A percentile compares a stretch with the other conserved stretches of the same genome.
Conservation (phyloP, 1,140 invertebrate genomes). For the Streblospio benedicti region DNA sequence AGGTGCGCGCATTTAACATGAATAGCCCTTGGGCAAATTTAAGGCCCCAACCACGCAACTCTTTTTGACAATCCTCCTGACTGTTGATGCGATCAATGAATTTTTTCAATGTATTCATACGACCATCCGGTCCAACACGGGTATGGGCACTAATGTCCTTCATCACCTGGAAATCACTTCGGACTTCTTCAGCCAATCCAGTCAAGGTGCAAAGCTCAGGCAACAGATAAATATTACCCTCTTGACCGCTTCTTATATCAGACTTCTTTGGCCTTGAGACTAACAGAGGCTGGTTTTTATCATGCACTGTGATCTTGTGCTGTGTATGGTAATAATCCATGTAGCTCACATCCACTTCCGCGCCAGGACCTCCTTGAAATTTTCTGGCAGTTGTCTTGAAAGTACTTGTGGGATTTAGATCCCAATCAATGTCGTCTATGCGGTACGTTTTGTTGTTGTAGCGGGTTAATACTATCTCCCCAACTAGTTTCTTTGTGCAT, state of each 20-base stretch:
- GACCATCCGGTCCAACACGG: constrained; percentile 64
- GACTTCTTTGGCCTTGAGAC: constrained; percentile 33
- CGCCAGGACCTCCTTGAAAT: too few relatives aligned
- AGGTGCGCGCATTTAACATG: constrained; percentile 53
- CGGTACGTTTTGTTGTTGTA: constrained; percentile 87
- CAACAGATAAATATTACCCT: constrained; percentile 30
- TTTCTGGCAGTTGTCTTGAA: constrained; percentile 55
- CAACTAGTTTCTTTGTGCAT: constrained; percentile 57
- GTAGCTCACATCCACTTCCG: too few relatives aligned
- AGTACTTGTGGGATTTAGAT: constrained; percentile 54
- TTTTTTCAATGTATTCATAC: constrained; percentile 34
- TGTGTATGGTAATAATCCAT: too few relatives aligned
- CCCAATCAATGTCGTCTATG: constrained; percentile 78
- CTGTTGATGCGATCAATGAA: constrained; percentile 58
- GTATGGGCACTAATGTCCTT: constrained; percentile 45
- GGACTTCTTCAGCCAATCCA: constrained; percentile 37
- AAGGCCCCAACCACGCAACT: constrained; percentile 73
- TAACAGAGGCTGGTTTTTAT: constrained; percentile 68
- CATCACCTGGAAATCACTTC: constrained; percentile 41
- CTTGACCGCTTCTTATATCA: constrained; percentile 31
- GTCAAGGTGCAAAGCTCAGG: constrained; percentile 42
- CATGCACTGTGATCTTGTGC: constrained; percentile 62
- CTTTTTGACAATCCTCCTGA: too few relatives aligned
- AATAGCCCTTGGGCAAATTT: constrained; percentile 47
- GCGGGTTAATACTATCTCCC: constrained; percentile 68